A percentile compares a stretch with the other conserved stretches of the same genome.
Evolutionary conservation across 1,140 invertebrate species (phyloP).

Genomic region (Trichomalopsis sarcophagae): DNA sequence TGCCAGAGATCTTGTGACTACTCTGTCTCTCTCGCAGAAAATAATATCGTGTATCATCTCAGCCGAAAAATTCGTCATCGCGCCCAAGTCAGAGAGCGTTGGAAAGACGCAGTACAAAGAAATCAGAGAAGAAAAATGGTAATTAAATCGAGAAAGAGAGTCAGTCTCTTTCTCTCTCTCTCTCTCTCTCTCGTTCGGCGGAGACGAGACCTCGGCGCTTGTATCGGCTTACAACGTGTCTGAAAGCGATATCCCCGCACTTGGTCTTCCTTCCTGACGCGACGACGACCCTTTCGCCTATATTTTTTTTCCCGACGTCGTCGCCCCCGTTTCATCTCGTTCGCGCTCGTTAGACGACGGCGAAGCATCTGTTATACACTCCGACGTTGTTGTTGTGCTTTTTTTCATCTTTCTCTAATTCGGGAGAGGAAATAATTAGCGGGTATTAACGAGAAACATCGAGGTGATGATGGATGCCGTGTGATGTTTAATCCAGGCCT

Average conservation of each 20-base stretch:
- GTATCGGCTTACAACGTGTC: conserved; percentile 64
- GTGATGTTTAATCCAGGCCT: too few relatives aligned
- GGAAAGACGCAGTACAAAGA: conserved; percentile 19
- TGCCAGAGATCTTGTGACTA: neutral
- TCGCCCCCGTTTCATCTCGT: neutral
- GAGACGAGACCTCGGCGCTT: conserved; percentile 56
- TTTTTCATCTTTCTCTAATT: neutral
- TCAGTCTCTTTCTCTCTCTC: neutral
- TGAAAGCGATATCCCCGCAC: conserved; percentile 63
- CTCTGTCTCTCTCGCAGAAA: neutral
- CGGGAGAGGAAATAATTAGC: conserved; percentile 18
- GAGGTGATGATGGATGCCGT: too few relatives aligned
- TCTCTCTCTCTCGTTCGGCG: too few relatives aligned
- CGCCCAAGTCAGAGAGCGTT: neutral
- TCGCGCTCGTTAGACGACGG: neutral
- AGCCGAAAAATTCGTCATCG: neutral
- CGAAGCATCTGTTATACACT: neutral
- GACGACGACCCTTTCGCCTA: conserved; percentile 1
- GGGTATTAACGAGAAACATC: conserved; percentile 1
- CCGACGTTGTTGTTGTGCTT: neutral
- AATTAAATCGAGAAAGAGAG: conserved; percentile 62
- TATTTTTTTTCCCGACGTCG: neutral
- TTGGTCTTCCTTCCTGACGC: conserved; percentile 38
- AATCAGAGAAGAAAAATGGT: conserved; percentile 64
- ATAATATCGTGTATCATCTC: neutral